These are phyloP conservation scores for Oxyruncus cristatus DNA, from an alignment of 2,113 vertebrate species.

Conservation along the genomic window DNA sequence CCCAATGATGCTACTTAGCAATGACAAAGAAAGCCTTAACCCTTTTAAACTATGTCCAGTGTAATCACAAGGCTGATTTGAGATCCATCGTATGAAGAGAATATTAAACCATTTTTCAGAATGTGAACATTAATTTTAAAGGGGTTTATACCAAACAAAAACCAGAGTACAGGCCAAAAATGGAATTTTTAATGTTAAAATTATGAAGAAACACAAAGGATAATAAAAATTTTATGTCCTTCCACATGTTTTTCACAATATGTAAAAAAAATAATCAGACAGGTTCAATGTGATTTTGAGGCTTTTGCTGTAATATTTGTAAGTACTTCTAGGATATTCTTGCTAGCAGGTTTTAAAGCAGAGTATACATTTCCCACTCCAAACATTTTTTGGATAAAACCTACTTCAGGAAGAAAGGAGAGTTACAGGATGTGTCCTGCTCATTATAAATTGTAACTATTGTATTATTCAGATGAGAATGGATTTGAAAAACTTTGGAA, in stretches of 20 bases:
- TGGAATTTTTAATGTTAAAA: not conserved
- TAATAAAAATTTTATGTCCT: not conserved
- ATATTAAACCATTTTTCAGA: not conserved
- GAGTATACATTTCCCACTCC: not conserved
- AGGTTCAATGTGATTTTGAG: accelerated
- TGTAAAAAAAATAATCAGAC: not conserved
- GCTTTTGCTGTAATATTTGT: not conserved
- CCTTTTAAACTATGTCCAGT: not conserved
- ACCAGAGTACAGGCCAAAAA: not conserved
- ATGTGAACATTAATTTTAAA: not conserved
- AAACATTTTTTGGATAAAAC: not conserved
- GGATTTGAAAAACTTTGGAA: not conserved
- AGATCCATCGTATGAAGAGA: not conserved
- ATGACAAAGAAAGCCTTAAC: conserved; percentile 16
- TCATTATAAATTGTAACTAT: not conserved
- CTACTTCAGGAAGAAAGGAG: not conserved
- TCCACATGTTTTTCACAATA: not conserved
- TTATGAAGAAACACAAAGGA: not conserved
- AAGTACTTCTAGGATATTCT: not conserved
- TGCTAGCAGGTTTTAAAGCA: not conserved
- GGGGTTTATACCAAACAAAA: not conserved
- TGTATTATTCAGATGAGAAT: not conserved
- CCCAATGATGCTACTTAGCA: not conserved
- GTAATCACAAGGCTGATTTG: not conserved
- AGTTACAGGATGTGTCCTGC: not conserved